These are phyloP conservation scores for Lathamus discolor DNA, from an alignment of 2,113 vertebrate genomes.

Conservation along the genomic window DNA sequence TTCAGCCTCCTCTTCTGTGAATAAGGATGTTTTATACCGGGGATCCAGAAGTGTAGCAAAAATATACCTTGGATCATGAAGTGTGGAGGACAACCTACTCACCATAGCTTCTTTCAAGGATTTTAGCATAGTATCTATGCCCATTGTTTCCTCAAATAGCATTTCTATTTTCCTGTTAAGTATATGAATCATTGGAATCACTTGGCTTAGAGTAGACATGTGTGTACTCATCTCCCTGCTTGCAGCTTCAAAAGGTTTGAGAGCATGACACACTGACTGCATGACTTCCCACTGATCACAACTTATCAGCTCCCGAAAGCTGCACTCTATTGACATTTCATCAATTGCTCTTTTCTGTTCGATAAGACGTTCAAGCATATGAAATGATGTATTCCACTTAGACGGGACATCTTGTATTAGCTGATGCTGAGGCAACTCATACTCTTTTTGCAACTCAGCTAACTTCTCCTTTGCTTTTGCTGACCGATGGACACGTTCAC, in stretches of 20 bases:
- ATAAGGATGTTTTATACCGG: constrained; percentile 93
- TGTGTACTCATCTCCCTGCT: constrained; percentile 91
- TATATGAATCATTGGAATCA: constrained; percentile 97
- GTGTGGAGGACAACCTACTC: constrained; percentile 85
- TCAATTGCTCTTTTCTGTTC: constrained; percentile 93
- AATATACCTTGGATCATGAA: constrained; percentile 88
- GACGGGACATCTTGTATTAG: constrained; percentile 93
- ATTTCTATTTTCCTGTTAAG: constrained; percentile 93
- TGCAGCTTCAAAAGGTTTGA: constrained; percentile 92
- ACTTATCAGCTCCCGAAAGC: constrained; percentile 93
- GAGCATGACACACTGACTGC: constrained; percentile 92
- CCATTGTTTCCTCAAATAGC: constrained; percentile 94
- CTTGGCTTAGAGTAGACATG: constrained; percentile 90
- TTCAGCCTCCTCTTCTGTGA: constrained; percentile 93
- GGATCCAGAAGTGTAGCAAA: constrained; percentile 97
- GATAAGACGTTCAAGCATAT: constrained; percentile 93
- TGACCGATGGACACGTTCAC: constrained; percentile 91
- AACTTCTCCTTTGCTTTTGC: constrained; percentile 88
- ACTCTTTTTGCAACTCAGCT: constrained; percentile 84
- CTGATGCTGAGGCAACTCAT: constrained; percentile 88
- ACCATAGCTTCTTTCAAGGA: constrained; percentile 93
- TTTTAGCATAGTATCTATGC: constrained; percentile 95
- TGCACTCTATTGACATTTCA: constrained; percentile 91
- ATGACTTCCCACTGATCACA: constrained; percentile 99
- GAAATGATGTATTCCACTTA: constrained; percentile 91